phyloP scores from a whole-genome alignment of 2,888 invertebrate genomes.

The Notodonta ziczac region DNA sequence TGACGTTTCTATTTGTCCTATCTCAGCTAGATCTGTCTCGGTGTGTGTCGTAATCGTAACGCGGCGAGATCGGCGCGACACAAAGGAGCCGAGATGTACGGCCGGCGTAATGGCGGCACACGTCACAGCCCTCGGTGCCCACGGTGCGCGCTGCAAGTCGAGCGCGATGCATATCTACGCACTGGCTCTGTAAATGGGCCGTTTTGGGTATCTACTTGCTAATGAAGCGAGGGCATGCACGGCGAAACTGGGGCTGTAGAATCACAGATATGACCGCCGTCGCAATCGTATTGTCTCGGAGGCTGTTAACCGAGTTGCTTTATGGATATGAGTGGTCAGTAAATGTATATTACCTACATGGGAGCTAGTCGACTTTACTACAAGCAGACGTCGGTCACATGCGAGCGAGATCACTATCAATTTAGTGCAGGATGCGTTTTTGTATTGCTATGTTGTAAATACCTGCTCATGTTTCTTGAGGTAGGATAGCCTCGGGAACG shows the following conservation, averaged over 20 bases:
- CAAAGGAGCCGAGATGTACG: slow-evolving; percentile 81
- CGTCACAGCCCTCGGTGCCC: slow-evolving; percentile 69
- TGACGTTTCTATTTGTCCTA: slow-evolving; percentile 82
- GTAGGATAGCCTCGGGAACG: slow-evolving; percentile 93
- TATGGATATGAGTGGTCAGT: slow-evolving; percentile 52
- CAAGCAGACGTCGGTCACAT: neutral
- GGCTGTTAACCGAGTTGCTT: slow-evolving; percentile 61
- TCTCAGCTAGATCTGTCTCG: slow-evolving; percentile 78
- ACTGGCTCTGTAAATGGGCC: slow-evolving; percentile 79
- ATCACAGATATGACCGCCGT: slow-evolving; percentile 72
- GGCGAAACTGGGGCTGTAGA: slow-evolving; percentile 74
- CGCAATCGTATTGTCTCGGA: slow-evolving; percentile 65
- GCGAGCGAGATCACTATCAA: slow-evolving; percentile 2
- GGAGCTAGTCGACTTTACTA: slow-evolving; percentile 4
- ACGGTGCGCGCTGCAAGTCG: slow-evolving; percentile 60
- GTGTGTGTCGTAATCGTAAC: slow-evolving; percentile 78
- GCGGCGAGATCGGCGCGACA: slow-evolving; percentile 75
- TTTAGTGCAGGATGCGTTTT: slow-evolving; percentile 5
- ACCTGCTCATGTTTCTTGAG: slow-evolving; percentile 97
- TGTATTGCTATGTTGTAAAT: slow-evolving; percentile 37
- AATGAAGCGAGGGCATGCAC: slow-evolving; percentile 74
- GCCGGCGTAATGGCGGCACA: slow-evolving; percentile 74
- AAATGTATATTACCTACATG: slow-evolving; percentile 27
- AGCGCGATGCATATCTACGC: slow-evolving; percentile 80
- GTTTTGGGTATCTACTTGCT: slow-evolving; percentile 83